Base-by-base conservation (phyloP, 92 coral and sea anemone genomes). In the Micromussa lordhowensis region DNA sequence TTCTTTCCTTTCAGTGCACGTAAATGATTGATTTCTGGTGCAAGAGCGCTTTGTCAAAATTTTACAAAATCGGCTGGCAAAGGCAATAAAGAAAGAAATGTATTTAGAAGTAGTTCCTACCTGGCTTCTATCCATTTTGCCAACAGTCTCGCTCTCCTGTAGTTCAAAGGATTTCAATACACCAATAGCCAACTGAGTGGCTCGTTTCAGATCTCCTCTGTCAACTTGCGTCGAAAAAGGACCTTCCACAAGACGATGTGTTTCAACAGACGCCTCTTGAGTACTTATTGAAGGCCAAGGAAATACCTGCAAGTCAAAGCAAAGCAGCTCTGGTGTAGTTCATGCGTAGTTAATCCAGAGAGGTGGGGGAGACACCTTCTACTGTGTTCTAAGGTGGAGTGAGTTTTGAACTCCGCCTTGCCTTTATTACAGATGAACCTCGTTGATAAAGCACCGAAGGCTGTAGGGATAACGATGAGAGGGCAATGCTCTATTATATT, bases 201-300 rank as follows among this genome's bases (percentile, higher is more conserved):
- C 84, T 13, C 29, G 84, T 6, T 31, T 80, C 53, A 58, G 10
- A 59, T 34, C 34, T 59, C 84, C 84, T 1, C 84, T 4, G 34
- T 3, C 30, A 36, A 58, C 59, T 35, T 21, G 44, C 18, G 54
- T 4, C 51, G 21, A 71, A 6, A 80, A 32, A 35, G 53, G 38
- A 2, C 72, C 72, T 58, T 80, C 84, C 71, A 80, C 21, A 34
- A 80, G 48, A 80, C 54, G 51, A 24, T 0, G 7, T 35, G 24
- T 80, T 18, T 59, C 38, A 61, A 24, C 22, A 2, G 72, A 36
- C 22, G 32, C 84, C 16, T 58, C 22, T 35, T 59, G 31, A 49
- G 22, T 54, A 17, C 66, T 40, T 68, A 55, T 53, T 55, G 32
- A 10, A 80, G 72, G 72, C 84, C 84, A 80, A 34, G 84, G 73